These are phyloP conservation scores for Oncorhynchus mykiss DNA, from an alignment of 2,113 vertebrate species.

Conservation along the genomic window DNA sequence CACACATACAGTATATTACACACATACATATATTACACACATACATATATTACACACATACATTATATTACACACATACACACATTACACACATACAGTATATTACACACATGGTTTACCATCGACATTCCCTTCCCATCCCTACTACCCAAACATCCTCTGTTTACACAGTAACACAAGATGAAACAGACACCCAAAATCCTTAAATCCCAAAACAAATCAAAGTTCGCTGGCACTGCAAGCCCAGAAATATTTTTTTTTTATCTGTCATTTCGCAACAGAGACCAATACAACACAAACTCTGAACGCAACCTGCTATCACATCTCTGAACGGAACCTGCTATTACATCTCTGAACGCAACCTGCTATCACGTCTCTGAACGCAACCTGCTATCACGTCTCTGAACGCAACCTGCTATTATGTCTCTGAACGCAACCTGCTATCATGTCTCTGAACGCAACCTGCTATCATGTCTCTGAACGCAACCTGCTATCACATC, in stretches of 20 bases:
- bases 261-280: constrained; percentile 46
- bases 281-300: constrained; percentile 54
- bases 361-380: too few relatives aligned
- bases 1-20: too few relatives aligned
- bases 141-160: constrained; percentile 8
- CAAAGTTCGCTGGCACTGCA: constrained; percentile 36
- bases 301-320: constrained; percentile 10
- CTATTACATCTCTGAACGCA: too few relatives aligned
- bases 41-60: not conserved
- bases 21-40: not conserved
- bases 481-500: too few relatives aligned
- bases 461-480: too few relatives aligned
- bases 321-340: too few relatives aligned
- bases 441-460: too few relatives aligned
- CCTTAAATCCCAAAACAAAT: not conserved
- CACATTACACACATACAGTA: too few relatives aligned
- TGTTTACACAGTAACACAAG: constrained; percentile 26
- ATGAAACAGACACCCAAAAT: constrained; percentile 13
- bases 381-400: constrained; percentile 31
- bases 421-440: too few relatives aligned
- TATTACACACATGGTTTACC: constrained; percentile 21
- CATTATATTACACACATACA: too few relatives aligned
- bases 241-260: constrained; percentile 3
- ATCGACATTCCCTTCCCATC: constrained; percentile 28
- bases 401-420: too few relatives aligned